Conservation (phyloP, 2,888 invertebrate species). For the Steromphala cineraria region DNA sequence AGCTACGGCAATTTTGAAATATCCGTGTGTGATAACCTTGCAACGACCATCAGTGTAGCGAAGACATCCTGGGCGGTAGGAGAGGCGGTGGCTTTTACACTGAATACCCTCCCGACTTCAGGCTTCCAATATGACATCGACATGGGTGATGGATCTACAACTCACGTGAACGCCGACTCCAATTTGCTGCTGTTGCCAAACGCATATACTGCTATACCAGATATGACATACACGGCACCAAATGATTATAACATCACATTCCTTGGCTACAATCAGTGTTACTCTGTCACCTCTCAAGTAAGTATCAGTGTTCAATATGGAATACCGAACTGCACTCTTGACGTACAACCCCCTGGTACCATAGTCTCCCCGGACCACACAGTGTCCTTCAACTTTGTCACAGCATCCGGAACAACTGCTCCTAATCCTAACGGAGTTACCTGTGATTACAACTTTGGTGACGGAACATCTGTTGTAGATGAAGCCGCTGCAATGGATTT, state of each 20-base stretch:
- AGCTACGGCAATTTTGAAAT: background rate
- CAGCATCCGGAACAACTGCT: background rate
- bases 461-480: background rate
- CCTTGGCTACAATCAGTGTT: background rate
- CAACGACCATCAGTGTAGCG: background rate
- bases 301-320: background rate
- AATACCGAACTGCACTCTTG: background rate
- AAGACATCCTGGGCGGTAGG: background rate
- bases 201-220: background rate
- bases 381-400: background rate
- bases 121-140: slow-evolving; percentile 2
- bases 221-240: background rate
- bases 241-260: background rate
- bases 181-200: background rate
- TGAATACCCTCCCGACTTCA: background rate
- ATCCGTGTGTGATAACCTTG: background rate
- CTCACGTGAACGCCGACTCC: background rate
- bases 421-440: background rate
- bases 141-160: background rate
- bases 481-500: background rate
- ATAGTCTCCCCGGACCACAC: background rate
- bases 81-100: background rate
- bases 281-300: background rate
- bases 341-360: background rate
- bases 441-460: background rate